These are phyloP conservation scores for Deilephila elpenor DNA, from an alignment of 2,888 invertebrate species.

Conservation along the genomic window DNA sequence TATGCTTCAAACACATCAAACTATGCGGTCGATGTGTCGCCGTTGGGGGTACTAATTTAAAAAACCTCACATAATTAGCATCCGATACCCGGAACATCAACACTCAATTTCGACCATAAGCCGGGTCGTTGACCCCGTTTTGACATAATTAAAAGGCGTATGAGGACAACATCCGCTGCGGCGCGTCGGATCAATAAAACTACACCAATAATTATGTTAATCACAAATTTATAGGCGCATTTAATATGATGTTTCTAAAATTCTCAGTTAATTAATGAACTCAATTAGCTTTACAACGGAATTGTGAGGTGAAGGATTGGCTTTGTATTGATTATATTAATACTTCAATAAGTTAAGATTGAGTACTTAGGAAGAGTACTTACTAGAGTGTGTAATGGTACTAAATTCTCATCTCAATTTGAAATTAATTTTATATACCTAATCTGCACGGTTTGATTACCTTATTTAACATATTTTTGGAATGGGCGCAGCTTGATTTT, in stretches of 20 bases:
- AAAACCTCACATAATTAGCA: slow-evolving; percentile 7
- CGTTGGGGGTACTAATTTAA: neutral
- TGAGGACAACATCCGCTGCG: slow-evolving; percentile 25
- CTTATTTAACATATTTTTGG: no score
- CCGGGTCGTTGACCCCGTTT: slow-evolving; percentile 20
- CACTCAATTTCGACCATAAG: slow-evolving; percentile 7
- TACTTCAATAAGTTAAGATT: no score
- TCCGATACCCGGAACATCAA: slow-evolving; percentile 1
- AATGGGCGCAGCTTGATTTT: no score
- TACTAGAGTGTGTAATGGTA: no score
- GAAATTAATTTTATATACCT: no score
- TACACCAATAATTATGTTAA: slow-evolving; percentile 43
- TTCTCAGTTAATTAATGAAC: slow-evolving; percentile 40
- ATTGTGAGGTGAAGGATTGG: slow-evolving; percentile 39
- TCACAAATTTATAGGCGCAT: slow-evolving; percentile 47
- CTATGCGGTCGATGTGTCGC: no score
- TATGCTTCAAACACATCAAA: no score
- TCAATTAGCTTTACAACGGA: slow-evolving; percentile 40
- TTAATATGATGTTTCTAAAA: slow-evolving; percentile 36
- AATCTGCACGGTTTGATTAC: no score
- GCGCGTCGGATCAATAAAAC: slow-evolving; percentile 29
- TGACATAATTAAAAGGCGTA: slow-evolving; percentile 28
- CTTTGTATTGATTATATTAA: no score
- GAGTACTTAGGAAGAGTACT: neutral
- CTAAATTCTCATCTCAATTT: no score